These are phyloP conservation scores for Chloropsis cyanopogon DNA, from an alignment of 2,113 vertebrate genomes.

Conservation along the genomic window DNA sequence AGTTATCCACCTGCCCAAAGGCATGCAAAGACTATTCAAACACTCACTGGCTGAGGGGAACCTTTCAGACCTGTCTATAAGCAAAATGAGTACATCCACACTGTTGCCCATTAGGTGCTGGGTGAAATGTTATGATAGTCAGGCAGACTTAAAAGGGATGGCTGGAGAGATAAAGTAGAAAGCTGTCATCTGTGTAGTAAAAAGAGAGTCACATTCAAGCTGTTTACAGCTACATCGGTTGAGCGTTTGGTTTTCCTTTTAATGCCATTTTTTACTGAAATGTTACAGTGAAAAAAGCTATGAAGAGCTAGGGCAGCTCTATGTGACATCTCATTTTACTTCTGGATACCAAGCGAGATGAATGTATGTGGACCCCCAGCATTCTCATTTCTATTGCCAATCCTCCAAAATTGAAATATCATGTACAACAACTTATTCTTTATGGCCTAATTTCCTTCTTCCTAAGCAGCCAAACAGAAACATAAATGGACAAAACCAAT, in stretches of 20 bases:
- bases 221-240: background rate
- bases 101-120: background rate
- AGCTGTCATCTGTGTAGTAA: background rate
- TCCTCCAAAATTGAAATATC: conserved; percentile 59
- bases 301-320: background rate
- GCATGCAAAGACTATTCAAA: background rate
- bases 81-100: background rate
- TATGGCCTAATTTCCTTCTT: conserved; percentile 62
- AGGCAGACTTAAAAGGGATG: background rate
- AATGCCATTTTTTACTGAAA: background rate
- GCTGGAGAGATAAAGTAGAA: background rate
- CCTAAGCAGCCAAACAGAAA: conserved; percentile 34
- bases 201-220: background rate
- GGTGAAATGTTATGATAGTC: background rate
- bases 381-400: background rate
- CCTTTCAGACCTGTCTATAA: background rate
- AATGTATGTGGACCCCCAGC: background rate
- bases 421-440: conserved; percentile 44
- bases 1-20: background rate
- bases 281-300: background rate
- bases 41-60: background rate
- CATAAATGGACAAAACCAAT: conserved; percentile 46
- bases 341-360: conserved; percentile 11
- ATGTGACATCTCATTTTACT: conserved; percentile 50
- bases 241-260: background rate